Percentiles rank a stretch among this genome's conserved stretches.
These are phyloP conservation scores for Ptychobarbus kaznakovi DNA, from an alignment of 2,797 vertebrate species.

Conservation along the genomic window DNA sequence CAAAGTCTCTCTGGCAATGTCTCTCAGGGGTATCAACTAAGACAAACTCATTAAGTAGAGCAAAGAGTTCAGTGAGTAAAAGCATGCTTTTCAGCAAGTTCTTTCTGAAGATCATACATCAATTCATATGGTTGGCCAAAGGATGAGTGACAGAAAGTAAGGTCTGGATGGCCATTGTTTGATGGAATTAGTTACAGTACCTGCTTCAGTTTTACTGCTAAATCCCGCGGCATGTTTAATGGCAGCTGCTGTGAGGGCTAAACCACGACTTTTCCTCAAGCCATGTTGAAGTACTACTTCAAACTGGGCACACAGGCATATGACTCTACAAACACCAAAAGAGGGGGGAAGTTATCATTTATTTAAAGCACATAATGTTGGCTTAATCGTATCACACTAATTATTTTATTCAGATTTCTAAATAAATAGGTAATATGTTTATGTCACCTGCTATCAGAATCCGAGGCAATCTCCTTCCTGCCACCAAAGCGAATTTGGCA, in stretches of 20 bases:
- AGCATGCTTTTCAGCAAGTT: background rate
- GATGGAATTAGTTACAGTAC: conserved; percentile 68
- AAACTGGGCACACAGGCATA: conserved; percentile 96
- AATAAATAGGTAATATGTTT: background rate
- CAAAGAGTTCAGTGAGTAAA: conserved; percentile 27
- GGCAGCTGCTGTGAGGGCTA: conserved; percentile 93
- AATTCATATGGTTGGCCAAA: background rate
- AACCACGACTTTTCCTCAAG: conserved; percentile 89
- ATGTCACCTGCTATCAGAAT: conserved; percentile 94
- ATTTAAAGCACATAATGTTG: background rate
- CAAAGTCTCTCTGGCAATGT: conserved; percentile 8
- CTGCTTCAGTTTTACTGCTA: conserved; percentile 91
- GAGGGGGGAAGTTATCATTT: background rate
- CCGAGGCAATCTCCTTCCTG: conserved; percentile 97
- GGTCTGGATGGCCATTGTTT: background rate
- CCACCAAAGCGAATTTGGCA: conserved; percentile 99
- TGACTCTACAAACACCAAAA: conserved; percentile 82
- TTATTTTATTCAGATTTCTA: conserved; percentile 7
- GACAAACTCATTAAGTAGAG: conserved; percentile 29
- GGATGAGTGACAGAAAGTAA: background rate
- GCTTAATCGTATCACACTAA: background rate
- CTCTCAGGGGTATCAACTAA: conserved; percentile 35
- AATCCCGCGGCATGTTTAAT: conserved; percentile 96
- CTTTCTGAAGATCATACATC: background rate
- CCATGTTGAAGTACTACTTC: conserved; percentile 95